phyloP scores from a whole-genome alignment of 1,140 invertebrate species.

The Magallana gigas region DNA sequence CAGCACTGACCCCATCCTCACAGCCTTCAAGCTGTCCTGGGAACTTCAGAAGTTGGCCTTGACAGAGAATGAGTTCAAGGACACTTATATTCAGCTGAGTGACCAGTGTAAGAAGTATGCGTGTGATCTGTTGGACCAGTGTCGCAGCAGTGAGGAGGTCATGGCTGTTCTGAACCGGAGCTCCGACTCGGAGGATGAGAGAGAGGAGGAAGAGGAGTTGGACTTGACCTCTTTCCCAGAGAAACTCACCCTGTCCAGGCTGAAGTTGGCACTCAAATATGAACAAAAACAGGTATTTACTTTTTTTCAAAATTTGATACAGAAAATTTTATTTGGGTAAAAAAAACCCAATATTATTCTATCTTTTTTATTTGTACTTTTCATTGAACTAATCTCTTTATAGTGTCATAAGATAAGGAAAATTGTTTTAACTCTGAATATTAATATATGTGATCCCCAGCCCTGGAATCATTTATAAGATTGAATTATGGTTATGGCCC shows the following conservation, averaged over 20 bases:
- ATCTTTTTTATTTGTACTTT: too few relatives aligned
- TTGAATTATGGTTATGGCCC: too few relatives aligned
- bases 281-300: slow-evolving; percentile 77
- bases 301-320: too few relatives aligned
- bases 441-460: too few relatives aligned
- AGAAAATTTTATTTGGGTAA: too few relatives aligned
- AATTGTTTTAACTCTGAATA: too few relatives aligned
- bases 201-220: slow-evolving; percentile 57
- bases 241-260: slow-evolving; percentile 73
- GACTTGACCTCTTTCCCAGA: slow-evolving; percentile 34
- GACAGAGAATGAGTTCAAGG: slow-evolving; percentile 82
- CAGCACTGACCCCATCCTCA: slow-evolving; percentile 84
- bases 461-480: too few relatives aligned
- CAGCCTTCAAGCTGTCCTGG: slow-evolving; percentile 83
- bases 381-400: too few relatives aligned
- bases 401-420: too few relatives aligned
- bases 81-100: slow-evolving; percentile 81
- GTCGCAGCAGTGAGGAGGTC: slow-evolving; percentile 77
- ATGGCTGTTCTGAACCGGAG: slow-evolving; percentile 77
- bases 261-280: slow-evolving; percentile 78
- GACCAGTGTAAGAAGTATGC: slow-evolving; percentile 80
- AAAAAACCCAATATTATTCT: too few relatives aligned
- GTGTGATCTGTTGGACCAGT: slow-evolving; percentile 78
- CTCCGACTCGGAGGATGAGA: slow-evolving; percentile 59
- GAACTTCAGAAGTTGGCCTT: slow-evolving; percentile 80